Base-by-base conservation (phyloP, 2,113 vertebrate genomes). In the Eclectus roratus region DNA sequence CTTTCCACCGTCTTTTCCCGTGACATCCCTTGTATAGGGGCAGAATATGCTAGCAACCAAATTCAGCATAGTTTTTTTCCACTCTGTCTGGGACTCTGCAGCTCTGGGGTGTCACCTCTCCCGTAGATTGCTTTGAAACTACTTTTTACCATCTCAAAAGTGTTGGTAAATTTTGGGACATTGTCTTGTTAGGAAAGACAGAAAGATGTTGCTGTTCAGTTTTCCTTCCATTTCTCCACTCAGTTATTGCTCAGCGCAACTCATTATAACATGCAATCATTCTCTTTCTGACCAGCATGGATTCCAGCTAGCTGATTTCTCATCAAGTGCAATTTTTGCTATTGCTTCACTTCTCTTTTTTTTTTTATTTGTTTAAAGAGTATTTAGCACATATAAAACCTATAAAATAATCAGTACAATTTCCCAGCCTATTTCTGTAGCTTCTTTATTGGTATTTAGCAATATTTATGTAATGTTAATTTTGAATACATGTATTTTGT, bases 251-350 rank as follows among this genome's bases (percentile, higher is more conserved):
- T 60, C 52, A 92, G 77, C 41, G 80, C 66, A 91, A 37, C 56
- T 91, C 66, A 85, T 63, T 87, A 56, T 68, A 79, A 61, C 17
- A 63, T 20, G 28, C 9, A 88, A 69, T 81, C 44, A 76, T 35
- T 84, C 52, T 85, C 56, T 88, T 95, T 90, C 68, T 78, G 82
- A 74, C 55, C 79, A 94, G 46, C 53, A 60, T 83, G 85, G 50
- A 71, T 89, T 84, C 52, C 69, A 92, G 55, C 31, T 69, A 68
- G 66, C 6, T 84, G 39, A 86, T 88, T 95, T 88, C 21, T 52
- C 49, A 79, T 56, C 61, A 84, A 81, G 37, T 41, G 19, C 11
- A 74, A 64, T 64, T 85, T 88, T 92, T 83, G 25, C 20, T 85
- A n/a, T 69, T 70, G 13, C 43, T 83, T 93, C 24, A 44, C 12